Evolutionary conservation across 2,888 invertebrate species (phyloP).

Genomic region (Melipona beecheii): DNA sequence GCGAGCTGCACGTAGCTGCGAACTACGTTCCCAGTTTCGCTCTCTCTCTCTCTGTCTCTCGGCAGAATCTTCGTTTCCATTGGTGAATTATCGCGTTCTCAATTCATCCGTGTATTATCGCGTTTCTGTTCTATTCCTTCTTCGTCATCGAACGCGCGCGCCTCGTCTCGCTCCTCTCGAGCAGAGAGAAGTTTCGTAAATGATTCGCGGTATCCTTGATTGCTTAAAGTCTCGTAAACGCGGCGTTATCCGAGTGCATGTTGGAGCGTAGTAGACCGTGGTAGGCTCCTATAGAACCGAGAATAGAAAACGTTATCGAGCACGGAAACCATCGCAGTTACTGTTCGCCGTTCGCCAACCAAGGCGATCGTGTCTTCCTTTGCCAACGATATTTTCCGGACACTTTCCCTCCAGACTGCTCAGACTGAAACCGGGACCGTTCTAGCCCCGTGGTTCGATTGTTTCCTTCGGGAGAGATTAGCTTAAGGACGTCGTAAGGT

Average conservation of each 20-base stretch:
- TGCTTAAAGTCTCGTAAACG: conserved; percentile 17
- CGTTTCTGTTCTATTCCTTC: conserved; percentile 21
- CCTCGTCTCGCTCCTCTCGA: not conserved
- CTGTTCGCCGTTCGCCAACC: conserved; percentile 50
- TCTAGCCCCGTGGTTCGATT: not conserved
- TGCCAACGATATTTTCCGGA: conserved; percentile 43
- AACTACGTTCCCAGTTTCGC: conserved; percentile 19
- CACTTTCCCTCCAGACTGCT: conserved; percentile 12
- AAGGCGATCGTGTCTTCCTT: conserved; percentile 48
- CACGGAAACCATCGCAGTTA: conserved; percentile 43
- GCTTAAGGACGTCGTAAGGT: not conserved
- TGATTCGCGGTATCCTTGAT: conserved; percentile 44
- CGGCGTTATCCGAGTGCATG: not conserved
- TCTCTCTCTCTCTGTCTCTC: conserved; percentile 6
- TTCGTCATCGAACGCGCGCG: not conserved
- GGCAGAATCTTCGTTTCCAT: not conserved
- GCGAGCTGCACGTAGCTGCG: conserved; percentile 2
- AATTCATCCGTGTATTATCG: not conserved
- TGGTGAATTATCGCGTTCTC: conserved; percentile 3
- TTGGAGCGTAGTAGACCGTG: not conserved
- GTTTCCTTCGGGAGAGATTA: conserved; percentile 4
- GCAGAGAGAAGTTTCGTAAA: conserved; percentile 38
- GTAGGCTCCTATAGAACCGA: conserved; percentile 17
- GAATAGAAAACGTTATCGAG: conserved; percentile 56
- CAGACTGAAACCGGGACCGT: not conserved